A percentile compares a stretch with the other conserved stretches of the same genome.
Evolutionary conservation across 1,140 invertebrate species (phyloP).

Genomic region (Penaeus japonicus): DNA sequence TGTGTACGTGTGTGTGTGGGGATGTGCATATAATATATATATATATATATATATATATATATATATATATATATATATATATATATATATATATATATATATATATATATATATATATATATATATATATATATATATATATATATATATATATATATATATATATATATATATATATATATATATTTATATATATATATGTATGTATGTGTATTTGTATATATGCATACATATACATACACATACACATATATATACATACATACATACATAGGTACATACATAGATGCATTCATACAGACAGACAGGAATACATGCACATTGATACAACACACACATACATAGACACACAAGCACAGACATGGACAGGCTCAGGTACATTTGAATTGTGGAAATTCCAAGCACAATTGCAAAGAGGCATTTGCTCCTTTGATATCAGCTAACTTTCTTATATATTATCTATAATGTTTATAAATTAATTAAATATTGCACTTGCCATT

Average conservation of each 20-base stretch:
- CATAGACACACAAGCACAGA: neutral
- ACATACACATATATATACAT: neutral
- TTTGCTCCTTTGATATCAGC: too few species aligned
- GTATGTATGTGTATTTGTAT: neutral
- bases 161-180: neutral
- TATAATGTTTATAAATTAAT: too few species aligned
- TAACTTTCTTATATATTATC: too few species aligned
- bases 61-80: slow-evolving; percentile 3
- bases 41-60: neutral
- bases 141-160: slow-evolving; percentile 1
- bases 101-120: neutral
- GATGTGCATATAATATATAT: neutral
- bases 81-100: neutral
- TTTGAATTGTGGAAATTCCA: too few species aligned
- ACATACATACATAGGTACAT: neutral
- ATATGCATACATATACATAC: neutral
- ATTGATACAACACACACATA: neutral
- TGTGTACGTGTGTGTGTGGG: neutral
- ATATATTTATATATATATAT: neutral
- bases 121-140: neutral
- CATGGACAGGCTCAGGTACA: neutral
- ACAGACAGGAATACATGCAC: neutral
- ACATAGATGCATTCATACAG: neutral
- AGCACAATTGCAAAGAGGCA: too few species aligned
- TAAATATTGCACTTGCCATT: too few species aligned